Base-by-base conservation (phyloP, 2,888 invertebrate genomes). In the Blera fallax region DNA sequence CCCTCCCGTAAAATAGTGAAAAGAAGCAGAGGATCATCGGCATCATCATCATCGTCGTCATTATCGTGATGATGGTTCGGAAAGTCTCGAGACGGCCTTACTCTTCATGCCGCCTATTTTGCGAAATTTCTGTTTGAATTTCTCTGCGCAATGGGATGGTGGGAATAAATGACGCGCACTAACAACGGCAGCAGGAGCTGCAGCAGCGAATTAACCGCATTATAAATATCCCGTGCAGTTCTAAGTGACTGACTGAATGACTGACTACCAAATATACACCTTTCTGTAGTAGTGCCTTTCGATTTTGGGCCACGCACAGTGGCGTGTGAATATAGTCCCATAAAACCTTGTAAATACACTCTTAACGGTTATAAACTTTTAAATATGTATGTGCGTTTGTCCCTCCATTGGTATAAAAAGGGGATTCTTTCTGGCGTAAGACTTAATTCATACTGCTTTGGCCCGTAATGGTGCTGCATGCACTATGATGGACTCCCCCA, bases 241-340 rank as follows among this genome's bases (percentile, higher is more conserved):
- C 56, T 82, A 77, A 82, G 77, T 82, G 83, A 78, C 83, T 82
- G 82, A 77, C 82, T 77, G 82, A 70, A 77, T 82, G 82, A 82
- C 77, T 82, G 82, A 82, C 82, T 82, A 77, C 77, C 82, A 72
- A 80, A 74, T 64, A 48, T 67, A 56, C n/a, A n/a, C 78, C 29
- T 74, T 45, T 14, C 45, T 32, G 8, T 40, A 16, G 34, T 48
- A 43, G 27, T 40, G 40, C n/a, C 48, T 27, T 65, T 58, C 8
- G 29, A 45, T 60, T 64, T 64, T 18, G 27, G 16, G 4, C 6
- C 11, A 40, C 11, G 18, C 7, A 82, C 70, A 77, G 81, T 70
- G n/a, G 69, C 1, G 70, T 3, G 45, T 2, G 11, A 60, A 69
- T 60, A 8, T 32, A 11, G 29, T 43, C 2, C 0, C 1, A 8